Percentiles rank a stretch among this genome's conserved stretches.
Conservation (phyloP, 2,888 invertebrate species). For the Heliothis peltigera region DNA sequence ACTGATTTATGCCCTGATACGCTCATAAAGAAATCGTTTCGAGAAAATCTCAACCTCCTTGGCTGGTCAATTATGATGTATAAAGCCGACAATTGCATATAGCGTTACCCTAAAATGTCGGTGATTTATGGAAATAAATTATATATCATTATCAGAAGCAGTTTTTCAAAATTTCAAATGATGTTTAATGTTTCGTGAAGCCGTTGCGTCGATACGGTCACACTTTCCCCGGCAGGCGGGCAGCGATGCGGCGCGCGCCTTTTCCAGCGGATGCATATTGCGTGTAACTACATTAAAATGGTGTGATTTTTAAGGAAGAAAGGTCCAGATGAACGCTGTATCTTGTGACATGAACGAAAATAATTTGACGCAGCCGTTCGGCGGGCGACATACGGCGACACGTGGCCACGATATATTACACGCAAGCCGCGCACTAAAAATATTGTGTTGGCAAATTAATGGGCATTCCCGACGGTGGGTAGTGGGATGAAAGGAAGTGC, state of each 20-base stretch:
- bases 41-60: slow-evolving; percentile 17
- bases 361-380: slow-evolving; percentile 89
- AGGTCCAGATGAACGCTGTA: slow-evolving; percentile 88
- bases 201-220: not conserved
- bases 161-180: slow-evolving; percentile 15
- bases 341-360: slow-evolving; percentile 90
- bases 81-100: slow-evolving; percentile 27
- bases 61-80: slow-evolving; percentile 10
- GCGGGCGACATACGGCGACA: slow-evolving; percentile 89
- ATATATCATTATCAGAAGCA: slow-evolving; percentile 19
- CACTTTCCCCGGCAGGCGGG: slow-evolving; percentile 40
- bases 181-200: not conserved
- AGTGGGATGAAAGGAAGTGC: slow-evolving; percentile 90
- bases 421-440: slow-evolving; percentile 89
- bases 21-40: slow-evolving; percentile 18
- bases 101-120: slow-evolving; percentile 35
- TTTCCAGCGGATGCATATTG: slow-evolving; percentile 82
- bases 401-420: slow-evolving; percentile 90
- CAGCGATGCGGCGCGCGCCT: slow-evolving; percentile 58
- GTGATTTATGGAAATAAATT: slow-evolving; percentile 39
- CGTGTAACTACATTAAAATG: slow-evolving; percentile 78
- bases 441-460: slow-evolving; percentile 91
- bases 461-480: slow-evolving; percentile 89
- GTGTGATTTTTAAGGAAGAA: slow-evolving; percentile 88
- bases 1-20: slow-evolving; percentile 59